phyloP scores from a whole-genome alignment of 2,113 vertebrate genomes.

The Syrmaticus mikado region DNA sequence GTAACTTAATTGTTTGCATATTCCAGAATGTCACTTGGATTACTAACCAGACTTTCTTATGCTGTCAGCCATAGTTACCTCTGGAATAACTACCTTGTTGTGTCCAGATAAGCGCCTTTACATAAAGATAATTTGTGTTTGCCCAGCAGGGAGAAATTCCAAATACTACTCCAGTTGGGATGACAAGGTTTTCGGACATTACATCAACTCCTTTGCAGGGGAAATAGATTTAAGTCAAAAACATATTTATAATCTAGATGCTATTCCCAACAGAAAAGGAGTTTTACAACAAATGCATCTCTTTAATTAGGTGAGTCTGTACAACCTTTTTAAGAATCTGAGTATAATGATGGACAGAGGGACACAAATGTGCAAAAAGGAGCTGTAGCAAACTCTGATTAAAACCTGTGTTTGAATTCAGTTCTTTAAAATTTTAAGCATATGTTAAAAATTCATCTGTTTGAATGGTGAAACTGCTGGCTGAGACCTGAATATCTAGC shows the following conservation, averaged over 20 bases:
- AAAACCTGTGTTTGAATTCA: not conserved
- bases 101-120: conserved; percentile 15
- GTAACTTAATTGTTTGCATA: conserved; percentile 50
- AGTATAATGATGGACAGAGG: not conserved
- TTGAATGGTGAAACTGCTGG: not conserved
- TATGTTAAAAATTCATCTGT: not conserved
- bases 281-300: not conserved
- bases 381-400: not conserved
- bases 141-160: conserved; percentile 21
- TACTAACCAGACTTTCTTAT: conserved; percentile 12
- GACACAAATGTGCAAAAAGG: not conserved
- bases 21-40: conserved; percentile 45
- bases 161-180: not conserved
- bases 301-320: not conserved
- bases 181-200: not conserved
- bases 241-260: not conserved
- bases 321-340: not conserved
- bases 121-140: conserved; percentile 17
- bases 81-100: conserved; percentile 16
- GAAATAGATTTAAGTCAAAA: not conserved
- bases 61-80: conserved; percentile 1
- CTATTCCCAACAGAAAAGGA: not conserved
- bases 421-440: not conserved
- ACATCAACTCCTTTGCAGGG: not conserved
- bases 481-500: not conserved